Percentiles rank a stretch among this genome's conserved stretches.
phyloP scores from a whole-genome alignment of 2,797 vertebrate species.

The Threskiornis aethiopicus region DNA sequence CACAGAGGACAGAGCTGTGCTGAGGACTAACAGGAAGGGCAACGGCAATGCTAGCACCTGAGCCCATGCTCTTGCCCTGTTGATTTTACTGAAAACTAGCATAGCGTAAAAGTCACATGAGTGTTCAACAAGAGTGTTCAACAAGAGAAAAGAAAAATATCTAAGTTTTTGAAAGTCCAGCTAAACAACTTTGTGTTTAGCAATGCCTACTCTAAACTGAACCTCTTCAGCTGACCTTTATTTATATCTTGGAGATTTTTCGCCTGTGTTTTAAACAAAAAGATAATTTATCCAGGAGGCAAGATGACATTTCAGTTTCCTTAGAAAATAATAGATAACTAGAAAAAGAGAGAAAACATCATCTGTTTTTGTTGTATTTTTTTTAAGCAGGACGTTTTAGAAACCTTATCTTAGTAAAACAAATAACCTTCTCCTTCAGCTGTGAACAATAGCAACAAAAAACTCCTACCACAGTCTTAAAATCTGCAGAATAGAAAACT shows the following conservation, averaged over 20 bases:
- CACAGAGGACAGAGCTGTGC: background rate
- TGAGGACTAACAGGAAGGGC: background rate
- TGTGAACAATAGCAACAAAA: slow-evolving; percentile 44
- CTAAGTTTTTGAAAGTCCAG: background rate
- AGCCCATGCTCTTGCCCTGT: background rate
- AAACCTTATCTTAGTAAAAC: slow-evolving; percentile 71
- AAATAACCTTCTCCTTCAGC: slow-evolving; percentile 65
- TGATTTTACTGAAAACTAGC: background rate
- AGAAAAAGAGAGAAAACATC: slow-evolving; percentile 37
- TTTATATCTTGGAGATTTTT: slow-evolving; percentile 36
- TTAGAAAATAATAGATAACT: slow-evolving; percentile 58
- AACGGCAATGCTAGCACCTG: accelerated
- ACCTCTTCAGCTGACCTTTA: slow-evolving; percentile 16
- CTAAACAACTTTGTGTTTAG: background rate
- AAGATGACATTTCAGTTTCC: slow-evolving; percentile 64
- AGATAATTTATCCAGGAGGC: slow-evolving; percentile 54
- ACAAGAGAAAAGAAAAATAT: background rate
- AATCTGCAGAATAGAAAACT: slow-evolving; percentile 17
- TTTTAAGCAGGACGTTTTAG: slow-evolving; percentile 15
- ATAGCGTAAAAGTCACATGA: background rate
- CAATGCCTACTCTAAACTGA: background rate
- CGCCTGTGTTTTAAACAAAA: slow-evolving; percentile 18
- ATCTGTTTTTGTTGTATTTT: slow-evolving; percentile 15
- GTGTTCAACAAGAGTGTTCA: background rate
- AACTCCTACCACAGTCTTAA: background rate